Evolutionary conservation across 2,113 vertebrate species (phyloP).

Genomic region (Apus apus): DNA sequence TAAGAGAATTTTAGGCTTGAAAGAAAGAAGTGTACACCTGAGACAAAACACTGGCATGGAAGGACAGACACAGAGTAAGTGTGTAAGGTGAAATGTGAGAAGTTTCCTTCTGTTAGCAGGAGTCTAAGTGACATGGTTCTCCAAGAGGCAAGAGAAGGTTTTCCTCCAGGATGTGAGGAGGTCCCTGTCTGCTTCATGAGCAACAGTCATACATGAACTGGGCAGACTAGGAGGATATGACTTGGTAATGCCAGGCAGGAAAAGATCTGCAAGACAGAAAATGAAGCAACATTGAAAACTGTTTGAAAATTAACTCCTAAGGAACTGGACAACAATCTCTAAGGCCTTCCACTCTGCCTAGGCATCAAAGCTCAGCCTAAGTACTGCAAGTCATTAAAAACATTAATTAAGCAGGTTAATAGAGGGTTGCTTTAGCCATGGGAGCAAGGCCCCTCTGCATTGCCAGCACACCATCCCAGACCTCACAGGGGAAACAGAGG

Average conservation of each 20-base stretch:
- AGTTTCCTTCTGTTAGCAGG: not conserved
- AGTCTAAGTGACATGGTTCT: accelerated
- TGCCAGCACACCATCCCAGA: not conserved
- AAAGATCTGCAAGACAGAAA: not conserved
- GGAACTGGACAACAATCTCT: not conserved
- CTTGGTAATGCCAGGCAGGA: not conserved
- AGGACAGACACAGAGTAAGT: accelerated
- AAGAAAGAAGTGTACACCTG: not conserved
- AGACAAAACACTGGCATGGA: not conserved
- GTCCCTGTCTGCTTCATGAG: not conserved
- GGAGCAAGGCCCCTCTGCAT: not conserved
- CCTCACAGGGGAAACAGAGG: not conserved
- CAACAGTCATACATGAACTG: not conserved
- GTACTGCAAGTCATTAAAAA: not conserved
- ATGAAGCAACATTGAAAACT: not conserved
- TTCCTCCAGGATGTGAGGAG: not conserved
- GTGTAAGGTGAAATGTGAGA: not conserved
- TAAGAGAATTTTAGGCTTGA: not conserved
- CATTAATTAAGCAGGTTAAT: not conserved
- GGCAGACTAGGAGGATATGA: not conserved
- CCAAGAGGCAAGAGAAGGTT: not conserved
- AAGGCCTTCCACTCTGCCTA: not conserved
- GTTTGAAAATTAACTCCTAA: not conserved
- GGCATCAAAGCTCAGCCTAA: not conserved
- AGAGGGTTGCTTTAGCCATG: not conserved